These are phyloP conservation scores for Lottia gigantea DNA, from an alignment of 2,888 invertebrate genomes.

Conservation along the genomic window DNA sequence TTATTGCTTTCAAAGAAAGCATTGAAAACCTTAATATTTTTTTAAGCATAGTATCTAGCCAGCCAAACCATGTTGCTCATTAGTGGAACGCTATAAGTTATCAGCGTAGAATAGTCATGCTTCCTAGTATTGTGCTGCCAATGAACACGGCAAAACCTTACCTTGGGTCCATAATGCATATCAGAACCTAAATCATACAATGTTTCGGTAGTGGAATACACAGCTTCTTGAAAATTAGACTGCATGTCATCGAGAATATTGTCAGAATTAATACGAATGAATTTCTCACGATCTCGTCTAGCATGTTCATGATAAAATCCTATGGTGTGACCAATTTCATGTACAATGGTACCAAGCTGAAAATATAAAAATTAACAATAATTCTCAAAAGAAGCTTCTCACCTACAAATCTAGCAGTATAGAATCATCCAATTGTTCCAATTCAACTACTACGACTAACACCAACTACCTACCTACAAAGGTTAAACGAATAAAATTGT, in stretches of 20 bases:
- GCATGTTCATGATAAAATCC: conserved; percentile 22
- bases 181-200: conserved; percentile 17
- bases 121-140: not conserved
- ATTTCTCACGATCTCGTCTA: conserved; percentile 14
- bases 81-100: too few relatives aligned
- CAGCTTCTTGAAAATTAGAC: conserved; percentile 11
- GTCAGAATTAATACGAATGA: conserved; percentile 11
- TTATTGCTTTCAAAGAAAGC: too few relatives aligned
- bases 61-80: too few relatives aligned
- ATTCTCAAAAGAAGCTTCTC: too few relatives aligned
- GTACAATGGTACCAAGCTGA: conserved; percentile 21
- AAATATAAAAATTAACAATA: not conserved
- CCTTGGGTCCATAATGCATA: conserved; percentile 23
- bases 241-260: conserved; percentile 1
- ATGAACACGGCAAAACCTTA: not conserved
- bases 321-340: conserved; percentile 20
- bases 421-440: too few relatives aligned
- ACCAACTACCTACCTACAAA: too few relatives aligned
- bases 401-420: too few relatives aligned
- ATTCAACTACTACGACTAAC: too few relatives aligned
- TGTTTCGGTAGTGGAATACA: not conserved
- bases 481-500: too few relatives aligned
- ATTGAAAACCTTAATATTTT: too few relatives aligned
- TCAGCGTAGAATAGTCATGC: not conserved
- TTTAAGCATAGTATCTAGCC: too few relatives aligned